Evolutionary conservation across 2,113 vertebrate genomes (phyloP), one percentile per base, ranked within the genome.

Genomic region (Rhineura floridana): DNA sequence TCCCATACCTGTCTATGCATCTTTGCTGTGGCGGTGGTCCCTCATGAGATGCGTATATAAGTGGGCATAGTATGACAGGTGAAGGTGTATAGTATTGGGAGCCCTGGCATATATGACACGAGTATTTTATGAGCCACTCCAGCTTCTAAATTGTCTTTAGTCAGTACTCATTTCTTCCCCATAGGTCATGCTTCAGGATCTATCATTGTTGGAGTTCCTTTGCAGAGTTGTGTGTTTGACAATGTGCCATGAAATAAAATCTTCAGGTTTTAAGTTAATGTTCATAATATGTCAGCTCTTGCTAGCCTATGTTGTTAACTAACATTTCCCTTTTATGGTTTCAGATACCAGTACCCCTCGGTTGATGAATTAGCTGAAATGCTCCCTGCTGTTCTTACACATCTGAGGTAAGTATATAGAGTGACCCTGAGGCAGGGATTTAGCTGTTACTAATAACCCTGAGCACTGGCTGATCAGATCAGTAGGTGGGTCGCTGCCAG

Each of bases 331-430:
- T 90, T 91, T 84, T 15, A 87, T 95, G 13, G 7, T 77, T 96
- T 93, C 88, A 99, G 98, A 94, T 99, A 98, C 93, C 98, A 98
- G 95, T 99, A 99, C 81, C 98, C 98, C 52, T 97, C 97, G n/a
- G 98, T 98, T 98, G 98, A 99, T 92, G 97, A 99, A 76, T 96
- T 99, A 91, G 97, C 98, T 33, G 98, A 98, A 96, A 99, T 99
- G 98, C 94, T 99, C 89, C 97, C 98, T 0, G 94, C 98, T 77
- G 98, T 99, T 89, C 92, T 99, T 72, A 98, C 96, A 0, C 98
- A 99, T 89, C 95, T 99, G 55, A 98, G 97, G 98, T 98, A 95
- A 97, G 98, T 97, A 81, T 81, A 30, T 44, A 89, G 84, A 88
- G 70, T 73, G 39, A 76, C 81, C 36, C 0, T 28, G 30, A n/a